Evolutionary conservation across 2,888 invertebrate species (phyloP).

Genomic region (Yponomeuta malinellus): DNA sequence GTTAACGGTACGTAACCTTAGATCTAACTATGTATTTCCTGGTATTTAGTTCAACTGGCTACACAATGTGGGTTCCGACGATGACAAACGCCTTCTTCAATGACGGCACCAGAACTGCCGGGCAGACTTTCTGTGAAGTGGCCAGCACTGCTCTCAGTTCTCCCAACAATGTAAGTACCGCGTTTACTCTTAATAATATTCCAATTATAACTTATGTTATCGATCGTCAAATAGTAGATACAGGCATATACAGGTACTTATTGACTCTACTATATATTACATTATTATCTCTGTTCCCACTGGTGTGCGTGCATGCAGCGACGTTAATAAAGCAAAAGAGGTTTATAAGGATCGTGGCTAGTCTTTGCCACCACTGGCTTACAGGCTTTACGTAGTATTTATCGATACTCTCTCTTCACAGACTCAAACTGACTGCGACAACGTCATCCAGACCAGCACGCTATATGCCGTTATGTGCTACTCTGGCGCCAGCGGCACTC

Average conservation of each 20-base stretch:
- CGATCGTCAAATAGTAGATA: too few species aligned
- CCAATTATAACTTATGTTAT: not conserved
- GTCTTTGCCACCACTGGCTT: too few species aligned
- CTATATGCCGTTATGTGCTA: conserved; percentile 55
- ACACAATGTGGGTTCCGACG: conserved; percentile 60
- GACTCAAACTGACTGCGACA: conserved; percentile 37
- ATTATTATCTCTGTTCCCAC: too few species aligned
- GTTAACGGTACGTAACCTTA: not conserved
- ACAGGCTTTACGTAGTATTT: too few species aligned
- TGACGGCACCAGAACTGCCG: conserved; percentile 37
- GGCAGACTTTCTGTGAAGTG: conserved; percentile 52
- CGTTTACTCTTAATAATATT: not conserved
- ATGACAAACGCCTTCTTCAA: conserved; percentile 56
- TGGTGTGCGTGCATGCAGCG: too few species aligned
- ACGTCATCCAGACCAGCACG: conserved; percentile 41
- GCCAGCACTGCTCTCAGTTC: conserved; percentile 40
- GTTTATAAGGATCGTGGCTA: not conserved
- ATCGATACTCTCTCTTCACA: too few species aligned
- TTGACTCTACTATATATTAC: too few species aligned
- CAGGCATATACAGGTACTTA: not conserved
- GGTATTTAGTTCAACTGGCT: conserved; percentile 48
- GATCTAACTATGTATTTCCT: not conserved
- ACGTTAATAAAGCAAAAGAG: not conserved
- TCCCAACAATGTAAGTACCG: conserved; percentile 31
- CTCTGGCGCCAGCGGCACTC: conserved; percentile 38